These are phyloP conservation scores for Oxyruncus cristatus DNA, from an alignment of 2,113 vertebrate species.

Conservation along the genomic window DNA sequence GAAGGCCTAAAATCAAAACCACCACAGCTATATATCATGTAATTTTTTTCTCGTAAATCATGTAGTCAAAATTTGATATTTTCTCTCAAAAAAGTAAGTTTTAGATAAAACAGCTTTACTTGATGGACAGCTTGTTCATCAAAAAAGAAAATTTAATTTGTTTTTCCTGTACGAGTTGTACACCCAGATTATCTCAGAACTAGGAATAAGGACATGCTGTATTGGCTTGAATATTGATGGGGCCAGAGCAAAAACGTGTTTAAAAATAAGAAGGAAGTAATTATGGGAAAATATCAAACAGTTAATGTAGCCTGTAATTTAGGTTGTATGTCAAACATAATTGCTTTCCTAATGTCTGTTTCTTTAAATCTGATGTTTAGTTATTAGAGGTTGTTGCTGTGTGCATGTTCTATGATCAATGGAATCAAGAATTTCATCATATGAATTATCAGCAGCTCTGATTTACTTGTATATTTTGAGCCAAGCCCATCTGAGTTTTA, in stretches of 20 bases:
- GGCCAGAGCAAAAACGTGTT: background rate
- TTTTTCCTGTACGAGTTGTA: background rate
- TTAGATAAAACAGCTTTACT: background rate
- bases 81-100: background rate
- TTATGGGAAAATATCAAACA: background rate
- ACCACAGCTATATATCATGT: background rate
- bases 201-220: background rate
- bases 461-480: background rate
- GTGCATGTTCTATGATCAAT: background rate
- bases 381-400: background rate
- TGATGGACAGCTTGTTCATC: background rate
- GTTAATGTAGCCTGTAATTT: background rate
- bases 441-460: background rate
- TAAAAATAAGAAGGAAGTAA: background rate
- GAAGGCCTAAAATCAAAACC: no score
- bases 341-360: background rate
- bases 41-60: background rate
- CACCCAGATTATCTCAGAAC: background rate
- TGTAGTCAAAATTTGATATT: background rate
- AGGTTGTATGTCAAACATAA: background rate
- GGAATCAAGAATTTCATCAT: background rate
- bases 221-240: background rate
- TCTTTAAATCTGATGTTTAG: background rate
- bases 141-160: background rate
- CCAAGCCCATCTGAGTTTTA: fast-evolving